These are phyloP conservation scores for Imbricaverruca yamaguchii DNA, from an alignment of 2,888 invertebrate genomes.

Conservation along the genomic window DNA sequence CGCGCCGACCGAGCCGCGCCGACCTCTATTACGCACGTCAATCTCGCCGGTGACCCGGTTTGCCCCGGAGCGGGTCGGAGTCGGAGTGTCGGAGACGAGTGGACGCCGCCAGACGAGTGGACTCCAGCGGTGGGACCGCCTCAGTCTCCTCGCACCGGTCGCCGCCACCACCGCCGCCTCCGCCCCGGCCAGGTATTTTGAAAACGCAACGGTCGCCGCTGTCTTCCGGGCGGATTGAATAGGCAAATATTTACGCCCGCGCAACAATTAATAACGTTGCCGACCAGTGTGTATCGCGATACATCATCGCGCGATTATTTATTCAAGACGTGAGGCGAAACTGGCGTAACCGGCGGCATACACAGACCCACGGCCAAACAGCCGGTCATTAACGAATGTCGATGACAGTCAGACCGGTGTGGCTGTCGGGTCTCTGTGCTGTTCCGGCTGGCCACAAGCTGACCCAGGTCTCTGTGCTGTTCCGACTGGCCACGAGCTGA, in stretches of 20 bases:
- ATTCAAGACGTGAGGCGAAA: conserved; percentile 1
- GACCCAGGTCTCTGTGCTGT: no score
- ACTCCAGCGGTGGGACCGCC: no score
- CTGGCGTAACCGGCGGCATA: background rate
- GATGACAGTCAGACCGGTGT: background rate
- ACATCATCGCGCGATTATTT: conserved; percentile 17
- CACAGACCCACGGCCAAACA: background rate
- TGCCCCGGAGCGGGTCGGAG: background rate
- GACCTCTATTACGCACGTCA: background rate
- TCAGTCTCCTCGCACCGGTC: background rate
- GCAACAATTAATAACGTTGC: conserved; percentile 6
- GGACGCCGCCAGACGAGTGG: background rate
- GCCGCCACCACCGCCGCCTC: background rate
- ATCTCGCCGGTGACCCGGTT: background rate
- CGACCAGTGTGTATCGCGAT: conserved; percentile 18
- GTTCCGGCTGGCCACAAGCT: no score
- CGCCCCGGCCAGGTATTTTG: conserved; percentile 1
- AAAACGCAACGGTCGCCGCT: conserved; percentile 2
- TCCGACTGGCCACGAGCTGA: no score
- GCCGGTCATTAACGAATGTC: background rate
- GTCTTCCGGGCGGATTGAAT: background rate
- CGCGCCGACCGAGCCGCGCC: background rate
- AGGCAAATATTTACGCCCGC: conserved; percentile 13
- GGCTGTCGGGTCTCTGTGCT: no score
- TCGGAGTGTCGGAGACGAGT: background rate